Evolutionary conservation across 1,140 invertebrate genomes (phyloP), one percentile per base, ranked within the genome.

Genomic region (Chlorops oryzae): DNA sequence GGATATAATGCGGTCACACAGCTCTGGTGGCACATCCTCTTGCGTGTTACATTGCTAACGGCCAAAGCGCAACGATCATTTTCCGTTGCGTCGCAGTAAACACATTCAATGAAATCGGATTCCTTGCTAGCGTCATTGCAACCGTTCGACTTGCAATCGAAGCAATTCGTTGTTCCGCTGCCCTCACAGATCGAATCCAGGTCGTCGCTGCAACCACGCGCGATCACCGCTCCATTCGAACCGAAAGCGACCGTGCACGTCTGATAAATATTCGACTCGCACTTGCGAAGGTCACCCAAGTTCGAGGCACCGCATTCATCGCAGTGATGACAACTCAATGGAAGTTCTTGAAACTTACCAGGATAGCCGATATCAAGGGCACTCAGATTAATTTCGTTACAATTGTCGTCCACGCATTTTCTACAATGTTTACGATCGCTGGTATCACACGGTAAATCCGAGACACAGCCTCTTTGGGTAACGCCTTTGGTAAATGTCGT

Each of bases 1-100:
- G 62, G 27, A 53, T 70, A 70, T 1, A 70, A 50, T 1, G 66
- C 61, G 1, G 66, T 70, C 23, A 70, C 56, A 20, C 66, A 70
- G n/a, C 58, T 40, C 27, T 60, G 47, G 2, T 67, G 38, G 32
- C 66, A 70, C 5, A 37, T 50, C 1, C 61, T 55, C 1, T 18
- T 56, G 4, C 54, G 55, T 2, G 25, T 53, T 4, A 67, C 45
- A 27, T 54, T 42, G 23, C 56, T 54, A 4, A 54, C 45, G 46
- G 66, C 59, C 7, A 54, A 56, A 13, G 58, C 48, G 27, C 66
- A 70, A 24, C 54, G 48, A 6, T 58, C 56, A 20, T 64, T 50
- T 5, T 15, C 43, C n/a, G 59, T 54, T 6, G 62, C 59, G 54
- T 70, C 62, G 47, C 66, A 70, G 3, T 43, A 21, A 2, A 60